Percentiles rank a stretch among this genome's conserved stretches.
Evolutionary conservation across 2,113 vertebrate genomes (phyloP).

Genomic region (Gavialis gangeticus): DNA sequence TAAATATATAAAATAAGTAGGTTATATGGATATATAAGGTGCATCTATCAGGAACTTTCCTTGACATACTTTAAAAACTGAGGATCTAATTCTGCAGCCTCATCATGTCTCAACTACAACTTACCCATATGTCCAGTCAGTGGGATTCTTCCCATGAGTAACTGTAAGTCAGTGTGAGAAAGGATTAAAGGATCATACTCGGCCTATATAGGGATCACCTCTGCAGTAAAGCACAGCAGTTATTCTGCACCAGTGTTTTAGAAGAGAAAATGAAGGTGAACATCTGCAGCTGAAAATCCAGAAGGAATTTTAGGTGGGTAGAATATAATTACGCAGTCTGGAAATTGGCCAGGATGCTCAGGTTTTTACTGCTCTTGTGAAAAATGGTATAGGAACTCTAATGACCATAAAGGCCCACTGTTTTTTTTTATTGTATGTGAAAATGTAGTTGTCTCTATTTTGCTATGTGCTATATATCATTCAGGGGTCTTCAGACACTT

Average conservation of each 20-base stretch:
- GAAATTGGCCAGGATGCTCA: background rate
- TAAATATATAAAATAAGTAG: background rate
- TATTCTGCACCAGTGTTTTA: background rate
- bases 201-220: background rate
- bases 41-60: background rate
- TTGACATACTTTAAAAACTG: background rate
- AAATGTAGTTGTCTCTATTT: background rate
- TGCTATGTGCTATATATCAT: background rate
- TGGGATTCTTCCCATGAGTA: background rate
- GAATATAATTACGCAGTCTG: background rate
- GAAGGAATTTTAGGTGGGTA: background rate
- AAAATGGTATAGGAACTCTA: background rate
- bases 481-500: too few species aligned
- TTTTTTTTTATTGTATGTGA: background rate
- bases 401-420: background rate
- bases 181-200: background rate
- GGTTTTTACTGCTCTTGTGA: background rate
- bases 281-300: background rate
- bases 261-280: background rate
- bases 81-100: background rate
- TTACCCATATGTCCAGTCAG: background rate
- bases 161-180: background rate
- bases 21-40: background rate
- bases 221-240: background rate
- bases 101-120: background rate